Evolutionary conservation across 2,888 invertebrate genomes (phyloP), one percentile per base, ranked within the genome.

Genomic region (Eupelmus urozonus): DNA sequence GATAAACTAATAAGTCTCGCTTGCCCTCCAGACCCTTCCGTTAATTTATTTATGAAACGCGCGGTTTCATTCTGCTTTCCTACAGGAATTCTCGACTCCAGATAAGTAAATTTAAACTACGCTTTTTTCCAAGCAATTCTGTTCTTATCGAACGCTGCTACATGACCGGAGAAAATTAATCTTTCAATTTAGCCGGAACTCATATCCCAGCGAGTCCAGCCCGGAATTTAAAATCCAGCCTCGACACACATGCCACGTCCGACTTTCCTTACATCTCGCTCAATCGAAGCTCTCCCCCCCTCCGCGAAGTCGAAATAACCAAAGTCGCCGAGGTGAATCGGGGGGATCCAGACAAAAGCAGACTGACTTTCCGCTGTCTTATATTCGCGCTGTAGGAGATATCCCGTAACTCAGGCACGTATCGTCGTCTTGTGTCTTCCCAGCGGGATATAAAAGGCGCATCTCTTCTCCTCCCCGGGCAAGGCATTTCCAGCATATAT

Each of bases 341-440:
- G 20, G n/a, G 55, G 20, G n/a, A 69, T 76, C 20, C 55, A 49
- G 27, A 76, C 57, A 66, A 65, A 65, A 66, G 55, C 42, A 49
- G n/a, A 1, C 34, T n/a, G n/a, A 49, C 23, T 23, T 16, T 11
- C 1, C 65, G 27, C 40, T 67, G 9, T 29, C 25, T 55, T 53
- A 45, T 42, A 45, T 49, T 18, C 18, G 20, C 69, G 42, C 34
- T 9, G 3, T 34, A 34, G 34, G 9, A 57, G 20, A 34, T 55
- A 67, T 78, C 55, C 9, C 20, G 63, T 73, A 78, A 73, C 57
- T 69, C 63, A 62, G 16, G 69, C 69, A 78, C 69, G 78, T 73
- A 73, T 63, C 42, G 27, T 55, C 67, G 13, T 53, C 60, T 66
- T 49, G 66, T 27, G 59, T 66, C 53, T 70, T 53, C 62, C 76